Evolutionary conservation across 2,797 vertebrate species (phyloP).

Genomic region (Chromobotia macracanthus): DNA sequence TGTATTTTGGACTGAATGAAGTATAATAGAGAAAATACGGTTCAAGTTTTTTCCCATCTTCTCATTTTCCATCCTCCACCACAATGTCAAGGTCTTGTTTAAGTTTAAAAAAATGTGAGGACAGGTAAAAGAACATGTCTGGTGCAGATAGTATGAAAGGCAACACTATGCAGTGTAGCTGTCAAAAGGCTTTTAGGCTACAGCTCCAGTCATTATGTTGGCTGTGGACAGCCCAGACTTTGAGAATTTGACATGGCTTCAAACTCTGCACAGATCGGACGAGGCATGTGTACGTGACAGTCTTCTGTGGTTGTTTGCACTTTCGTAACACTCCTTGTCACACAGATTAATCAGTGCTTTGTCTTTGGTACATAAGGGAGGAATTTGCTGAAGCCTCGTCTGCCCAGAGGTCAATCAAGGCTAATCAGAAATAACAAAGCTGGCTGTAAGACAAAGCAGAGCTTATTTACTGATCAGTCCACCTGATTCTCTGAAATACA

Average conservation of each 20-base stretch:
- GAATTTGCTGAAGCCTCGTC: neutral
- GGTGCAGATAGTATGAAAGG: neutral
- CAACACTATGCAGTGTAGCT: neutral
- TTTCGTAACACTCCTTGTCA: slow-evolving; percentile 12
- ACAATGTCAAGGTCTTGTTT: neutral
- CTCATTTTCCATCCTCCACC: neutral
- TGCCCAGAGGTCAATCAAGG: neutral
- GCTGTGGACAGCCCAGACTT: neutral
- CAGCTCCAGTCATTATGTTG: neutral
- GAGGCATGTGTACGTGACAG: neutral
- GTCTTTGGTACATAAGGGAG: neutral
- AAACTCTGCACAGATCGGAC: neutral
- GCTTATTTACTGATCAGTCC: neutral
- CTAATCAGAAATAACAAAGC: slow-evolving; percentile 6
- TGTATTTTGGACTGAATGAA: neutral
- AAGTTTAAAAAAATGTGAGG: neutral
- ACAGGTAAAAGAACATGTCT: slow-evolving; percentile 1
- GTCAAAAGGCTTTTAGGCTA: slow-evolving; percentile 26
- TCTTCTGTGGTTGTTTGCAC: neutral
- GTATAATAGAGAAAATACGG: neutral
- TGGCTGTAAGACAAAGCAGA: neutral
- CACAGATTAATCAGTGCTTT: neutral
- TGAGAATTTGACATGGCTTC: neutral
- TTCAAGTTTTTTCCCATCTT: neutral
- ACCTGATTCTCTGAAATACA: neutral